phyloP scores from a whole-genome alignment of 2,113 vertebrate species.

The Maccullochella peelii region DNA sequence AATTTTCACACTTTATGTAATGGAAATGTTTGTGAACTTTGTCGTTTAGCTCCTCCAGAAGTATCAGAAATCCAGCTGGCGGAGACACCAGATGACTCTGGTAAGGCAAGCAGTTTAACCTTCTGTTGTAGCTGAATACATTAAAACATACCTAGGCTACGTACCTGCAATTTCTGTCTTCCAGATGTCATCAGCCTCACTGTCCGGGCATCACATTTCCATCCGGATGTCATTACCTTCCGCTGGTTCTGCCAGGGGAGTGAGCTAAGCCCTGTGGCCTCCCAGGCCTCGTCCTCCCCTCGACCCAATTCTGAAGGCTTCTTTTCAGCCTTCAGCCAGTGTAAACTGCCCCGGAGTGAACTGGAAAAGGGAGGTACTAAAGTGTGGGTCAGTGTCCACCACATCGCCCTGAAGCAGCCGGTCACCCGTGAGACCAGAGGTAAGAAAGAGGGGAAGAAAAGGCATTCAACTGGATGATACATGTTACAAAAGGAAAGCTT shows the following conservation, averaged over 20 bases:
- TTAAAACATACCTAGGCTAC: neutral
- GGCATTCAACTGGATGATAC: fast-evolving
- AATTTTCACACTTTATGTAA: neutral
- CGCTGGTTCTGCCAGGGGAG: slow-evolving; percentile 87
- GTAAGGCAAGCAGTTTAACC: slow-evolving; percentile 32
- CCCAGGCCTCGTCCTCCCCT: slow-evolving; percentile 80
- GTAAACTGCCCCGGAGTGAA: slow-evolving; percentile 78
- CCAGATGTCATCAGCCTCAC: slow-evolving; percentile 82
- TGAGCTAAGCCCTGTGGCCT: slow-evolving; percentile 83
- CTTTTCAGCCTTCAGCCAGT: slow-evolving; percentile 84
- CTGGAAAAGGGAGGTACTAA: slow-evolving; percentile 81
- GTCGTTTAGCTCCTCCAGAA: slow-evolving; percentile 78
- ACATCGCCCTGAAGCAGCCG: slow-evolving; percentile 83
- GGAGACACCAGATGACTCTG: slow-evolving; percentile 75
- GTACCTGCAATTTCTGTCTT: neutral
- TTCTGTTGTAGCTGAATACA: neutral
- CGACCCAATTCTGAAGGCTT: slow-evolving; percentile 80
- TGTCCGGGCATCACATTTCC: slow-evolving; percentile 78
- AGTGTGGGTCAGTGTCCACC: slow-evolving; percentile 86
- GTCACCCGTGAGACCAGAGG: slow-evolving; percentile 82
- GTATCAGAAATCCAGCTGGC: slow-evolving; percentile 84
- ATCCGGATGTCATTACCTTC: slow-evolving; percentile 85
- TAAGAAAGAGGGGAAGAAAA: slow-evolving; percentile 24
- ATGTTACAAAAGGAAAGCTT: neutral
- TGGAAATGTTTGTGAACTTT: neutral